These are phyloP conservation scores for Cliona cf. orientalis DNA, from an alignment of 37 sponge, comb jelly and placozoan species.

Conservation along the genomic window DNA sequence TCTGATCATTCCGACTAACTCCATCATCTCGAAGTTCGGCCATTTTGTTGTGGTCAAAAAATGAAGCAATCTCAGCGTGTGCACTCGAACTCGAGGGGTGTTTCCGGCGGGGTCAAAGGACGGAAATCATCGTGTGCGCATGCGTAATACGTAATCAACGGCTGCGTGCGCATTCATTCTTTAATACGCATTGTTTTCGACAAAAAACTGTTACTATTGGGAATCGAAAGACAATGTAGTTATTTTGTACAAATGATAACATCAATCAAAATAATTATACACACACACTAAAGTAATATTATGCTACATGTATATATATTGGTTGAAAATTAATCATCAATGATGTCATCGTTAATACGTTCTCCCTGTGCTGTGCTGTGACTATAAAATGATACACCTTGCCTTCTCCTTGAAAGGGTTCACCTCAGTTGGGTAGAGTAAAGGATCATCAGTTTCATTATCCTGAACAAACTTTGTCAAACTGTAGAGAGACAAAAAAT, in stretches of 20 bases:
- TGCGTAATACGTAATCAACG: too few relatives aligned
- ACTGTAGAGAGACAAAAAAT: too few relatives aligned
- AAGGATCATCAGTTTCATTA: conserved; percentile 65
- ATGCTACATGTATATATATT: not conserved
- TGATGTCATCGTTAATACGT: too few relatives aligned
- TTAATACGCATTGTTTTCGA: too few relatives aligned
- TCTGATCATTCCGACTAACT: not conserved
- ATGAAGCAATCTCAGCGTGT: too few relatives aligned
- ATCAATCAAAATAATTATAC: not conserved
- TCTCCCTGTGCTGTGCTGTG: too few relatives aligned
- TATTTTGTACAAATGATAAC: too few relatives aligned
- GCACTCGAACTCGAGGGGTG: too few relatives aligned
- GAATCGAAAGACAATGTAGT: too few relatives aligned
- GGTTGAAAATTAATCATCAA: too few relatives aligned
- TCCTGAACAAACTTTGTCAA: conserved; percentile 34
- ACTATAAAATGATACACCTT: conserved; percentile 55
- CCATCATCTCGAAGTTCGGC: not conserved
- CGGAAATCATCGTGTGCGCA: not conserved
- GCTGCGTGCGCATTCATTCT: too few relatives aligned
- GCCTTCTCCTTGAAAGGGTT: conserved; percentile 72
- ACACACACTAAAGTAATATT: not conserved
- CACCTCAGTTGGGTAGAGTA: conserved; percentile 40
- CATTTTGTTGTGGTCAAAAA: conserved; percentile 1
- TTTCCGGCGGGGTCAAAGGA: not conserved
- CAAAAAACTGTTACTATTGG: too few relatives aligned